phyloP scores from a whole-genome alignment of 2,888 invertebrate genomes.

The Marasmarcha lunaedactyla region DNA sequence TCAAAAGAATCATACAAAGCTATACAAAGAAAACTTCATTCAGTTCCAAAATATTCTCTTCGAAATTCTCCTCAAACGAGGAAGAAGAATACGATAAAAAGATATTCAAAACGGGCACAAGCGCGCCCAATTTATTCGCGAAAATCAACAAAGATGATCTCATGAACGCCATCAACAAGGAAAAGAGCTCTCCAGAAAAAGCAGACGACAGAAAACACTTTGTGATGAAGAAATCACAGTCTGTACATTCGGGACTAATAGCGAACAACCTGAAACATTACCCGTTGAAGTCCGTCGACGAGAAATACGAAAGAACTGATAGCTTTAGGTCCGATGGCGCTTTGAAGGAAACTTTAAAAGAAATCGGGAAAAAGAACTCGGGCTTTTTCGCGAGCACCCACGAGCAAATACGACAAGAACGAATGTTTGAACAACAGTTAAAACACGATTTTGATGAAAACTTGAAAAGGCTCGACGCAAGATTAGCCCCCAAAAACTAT shows the following conservation, averaged over 20 bases:
- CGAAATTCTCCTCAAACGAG: conserved; percentile 41
- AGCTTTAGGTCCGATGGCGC: conserved; percentile 39
- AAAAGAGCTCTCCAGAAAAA: conserved; percentile 27
- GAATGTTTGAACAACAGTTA: conserved; percentile 56
- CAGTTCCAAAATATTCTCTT: conserved; percentile 53
- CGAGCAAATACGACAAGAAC: conserved; percentile 76
- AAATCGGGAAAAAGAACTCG: conserved; percentile 32
- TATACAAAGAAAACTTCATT: conserved; percentile 47
- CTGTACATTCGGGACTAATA: conserved; percentile 53
- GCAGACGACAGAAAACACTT: conserved; percentile 37
- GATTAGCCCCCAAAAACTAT: conserved; percentile 31
- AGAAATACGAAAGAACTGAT: conserved; percentile 48
- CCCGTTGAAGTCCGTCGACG: conserved; percentile 63
- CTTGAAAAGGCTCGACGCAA: conserved; percentile 39
- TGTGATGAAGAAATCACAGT: conserved; percentile 55
- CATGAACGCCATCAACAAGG: conserved; percentile 24
- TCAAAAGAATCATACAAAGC: conserved; percentile 80
- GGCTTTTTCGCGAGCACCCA: conserved; percentile 77
- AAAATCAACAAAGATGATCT: conserved; percentile 40
- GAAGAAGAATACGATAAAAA: conserved; percentile 45
- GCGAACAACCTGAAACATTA: conserved; percentile 33
- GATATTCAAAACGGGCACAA: conserved; percentile 41
- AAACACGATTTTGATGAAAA: conserved; percentile 62
- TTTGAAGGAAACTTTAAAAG: conserved; percentile 44
- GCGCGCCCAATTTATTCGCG: conserved; percentile 54